Evolutionary conservation across 2,797 vertebrate species (phyloP).

Genomic region (Botia almorhae): DNA sequence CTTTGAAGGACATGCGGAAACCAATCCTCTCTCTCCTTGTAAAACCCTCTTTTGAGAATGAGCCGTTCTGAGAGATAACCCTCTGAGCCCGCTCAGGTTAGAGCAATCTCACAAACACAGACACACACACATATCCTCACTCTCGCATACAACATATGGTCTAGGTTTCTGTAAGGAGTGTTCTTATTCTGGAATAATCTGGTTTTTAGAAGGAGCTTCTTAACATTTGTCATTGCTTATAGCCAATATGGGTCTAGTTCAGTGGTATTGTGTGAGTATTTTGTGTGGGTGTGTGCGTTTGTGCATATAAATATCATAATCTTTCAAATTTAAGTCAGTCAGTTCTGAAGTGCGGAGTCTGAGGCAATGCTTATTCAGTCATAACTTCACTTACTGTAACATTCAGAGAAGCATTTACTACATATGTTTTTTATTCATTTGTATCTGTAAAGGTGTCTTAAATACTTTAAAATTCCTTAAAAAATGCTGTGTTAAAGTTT

Average conservation of each 20-base stretch:
- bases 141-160: constrained; percentile 46
- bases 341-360: background rate
- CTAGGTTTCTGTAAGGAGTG: constrained; percentile 21
- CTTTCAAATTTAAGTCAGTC: background rate
- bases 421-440: background rate
- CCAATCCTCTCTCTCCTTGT: constrained; percentile 48
- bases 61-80: constrained; percentile 42
- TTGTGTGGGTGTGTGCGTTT: background rate
- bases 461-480: background rate
- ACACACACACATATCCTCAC: constrained; percentile 13
- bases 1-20: constrained; percentile 47
- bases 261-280: constrained; percentile 2
- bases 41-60: constrained; percentile 47
- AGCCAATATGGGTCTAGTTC: background rate
- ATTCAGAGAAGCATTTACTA: background rate
- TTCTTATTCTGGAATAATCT: constrained; percentile 45
- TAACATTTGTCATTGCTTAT: background rate
- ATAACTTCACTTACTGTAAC: background rate
- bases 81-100: constrained; percentile 35
- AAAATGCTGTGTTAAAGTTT: background rate
- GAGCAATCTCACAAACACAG: constrained; percentile 10
- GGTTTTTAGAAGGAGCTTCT: constrained; percentile 27
- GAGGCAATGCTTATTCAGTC: background rate
- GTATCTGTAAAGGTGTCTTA: background rate
- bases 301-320: too few relatives aligned